Conservation (phyloP, 2,797 vertebrate genomes). For the Zalophus californianus region DNA sequence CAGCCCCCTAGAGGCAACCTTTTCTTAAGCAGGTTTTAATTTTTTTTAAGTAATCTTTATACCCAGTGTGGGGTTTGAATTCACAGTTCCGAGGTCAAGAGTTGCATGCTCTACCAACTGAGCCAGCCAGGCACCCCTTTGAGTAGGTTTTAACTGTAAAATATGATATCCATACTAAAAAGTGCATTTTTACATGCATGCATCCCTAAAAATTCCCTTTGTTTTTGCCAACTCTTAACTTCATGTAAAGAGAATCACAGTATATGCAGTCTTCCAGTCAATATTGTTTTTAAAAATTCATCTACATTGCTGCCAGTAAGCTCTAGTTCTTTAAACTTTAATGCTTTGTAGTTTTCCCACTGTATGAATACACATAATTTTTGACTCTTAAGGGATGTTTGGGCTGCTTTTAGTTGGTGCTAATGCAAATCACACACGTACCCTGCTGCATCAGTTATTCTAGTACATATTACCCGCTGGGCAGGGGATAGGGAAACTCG, state of each 20-base stretch:
- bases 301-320: neutral
- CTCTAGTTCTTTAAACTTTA: neutral
- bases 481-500: neutral
- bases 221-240: neutral
- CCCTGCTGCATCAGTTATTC: neutral
- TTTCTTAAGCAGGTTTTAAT: neutral
- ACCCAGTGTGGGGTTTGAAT: neutral
- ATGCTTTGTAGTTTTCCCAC: neutral
- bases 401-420: neutral
- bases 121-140: neutral
- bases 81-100: neutral
- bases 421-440: no score
- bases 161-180: neutral
- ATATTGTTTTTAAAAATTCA: slow-evolving; percentile 31
- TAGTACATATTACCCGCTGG: neutral
- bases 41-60: neutral
- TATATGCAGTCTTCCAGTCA: neutral
- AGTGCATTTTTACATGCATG: neutral
- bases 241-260: neutral
- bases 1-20: neutral
- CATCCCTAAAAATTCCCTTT: neutral
- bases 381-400: neutral
- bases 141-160: neutral
- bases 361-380: neutral
- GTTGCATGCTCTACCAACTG: neutral